These are phyloP conservation scores for Caerostris extrusa DNA, from an alignment of 1,140 invertebrate species.

Conservation along the genomic window DNA sequence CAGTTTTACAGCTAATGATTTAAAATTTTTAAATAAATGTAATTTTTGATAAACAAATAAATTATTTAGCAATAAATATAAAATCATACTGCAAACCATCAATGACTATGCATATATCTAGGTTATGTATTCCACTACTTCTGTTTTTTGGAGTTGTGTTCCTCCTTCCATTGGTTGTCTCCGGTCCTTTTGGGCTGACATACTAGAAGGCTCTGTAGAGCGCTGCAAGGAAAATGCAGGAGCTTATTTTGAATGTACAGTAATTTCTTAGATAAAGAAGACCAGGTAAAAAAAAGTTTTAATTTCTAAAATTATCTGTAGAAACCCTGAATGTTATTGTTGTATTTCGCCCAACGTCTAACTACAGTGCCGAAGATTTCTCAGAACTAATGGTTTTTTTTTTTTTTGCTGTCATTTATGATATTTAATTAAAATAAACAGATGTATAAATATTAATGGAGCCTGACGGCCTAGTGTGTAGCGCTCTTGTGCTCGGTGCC, in stretches of 20 bases:
- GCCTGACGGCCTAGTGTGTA: too few relatives aligned
- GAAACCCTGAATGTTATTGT: neutral
- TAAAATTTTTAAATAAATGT: neutral
- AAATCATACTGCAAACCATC: neutral
- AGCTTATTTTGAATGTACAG: conserved; percentile 61
- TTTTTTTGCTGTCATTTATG: too few relatives aligned
- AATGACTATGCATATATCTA: neutral
- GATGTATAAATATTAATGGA: too few relatives aligned
- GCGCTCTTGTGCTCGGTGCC: too few relatives aligned
- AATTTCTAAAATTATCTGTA: neutral
- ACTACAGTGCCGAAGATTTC: too few relatives aligned
- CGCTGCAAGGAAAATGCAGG: neutral
- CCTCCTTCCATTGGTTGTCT: conserved; percentile 39
- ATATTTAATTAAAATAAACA: too few relatives aligned
- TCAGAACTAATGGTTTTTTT: too few relatives aligned
- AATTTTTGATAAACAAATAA: neutral
- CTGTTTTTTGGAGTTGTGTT: conserved; percentile 47
- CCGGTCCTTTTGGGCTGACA: conserved; percentile 65
- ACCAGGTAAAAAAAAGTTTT: conserved; percentile 31
- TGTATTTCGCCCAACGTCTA: neutral
- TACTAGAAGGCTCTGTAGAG: neutral
- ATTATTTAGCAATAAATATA: neutral
- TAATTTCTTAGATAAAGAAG: conserved; percentile 50
- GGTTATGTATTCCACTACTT: conserved; percentile 55
- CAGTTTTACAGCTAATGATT: too few relatives aligned